Conservation (phyloP, 2,797 vertebrate species). For the Phataginus tetradactyla region DNA sequence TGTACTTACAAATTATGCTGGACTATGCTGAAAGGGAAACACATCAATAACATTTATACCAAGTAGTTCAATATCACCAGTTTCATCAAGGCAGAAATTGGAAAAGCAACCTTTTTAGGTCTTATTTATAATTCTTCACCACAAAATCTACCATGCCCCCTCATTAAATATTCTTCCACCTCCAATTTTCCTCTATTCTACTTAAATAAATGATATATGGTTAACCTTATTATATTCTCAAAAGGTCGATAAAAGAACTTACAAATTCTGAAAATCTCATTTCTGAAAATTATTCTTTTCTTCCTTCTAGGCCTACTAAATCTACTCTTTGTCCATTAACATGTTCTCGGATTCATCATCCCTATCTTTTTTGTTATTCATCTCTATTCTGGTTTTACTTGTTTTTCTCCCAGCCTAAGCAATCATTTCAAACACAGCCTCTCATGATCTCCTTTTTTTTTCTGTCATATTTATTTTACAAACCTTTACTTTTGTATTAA, state of each 20-base stretch:
- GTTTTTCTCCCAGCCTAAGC: neutral
- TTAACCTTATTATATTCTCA: neutral
- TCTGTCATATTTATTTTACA: neutral
- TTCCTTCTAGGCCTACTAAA: neutral
- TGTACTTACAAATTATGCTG: neutral
- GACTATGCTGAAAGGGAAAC: neutral
- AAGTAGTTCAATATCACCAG: neutral
- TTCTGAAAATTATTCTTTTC: constrained; percentile 25
- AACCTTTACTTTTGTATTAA: neutral
- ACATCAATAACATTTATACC: neutral
- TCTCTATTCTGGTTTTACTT: neutral
- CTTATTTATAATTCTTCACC: neutral
- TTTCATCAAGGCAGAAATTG: neutral
- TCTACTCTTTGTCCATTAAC: neutral
- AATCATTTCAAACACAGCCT: neutral
- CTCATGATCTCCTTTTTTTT: neutral
- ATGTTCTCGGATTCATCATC: neutral
- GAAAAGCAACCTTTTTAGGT: neutral
- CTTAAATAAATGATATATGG: neutral
- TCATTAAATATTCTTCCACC: neutral
- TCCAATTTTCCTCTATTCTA: neutral
- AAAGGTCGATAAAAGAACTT: constrained; percentile 9
- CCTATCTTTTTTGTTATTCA: neutral
- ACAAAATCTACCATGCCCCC: neutral
- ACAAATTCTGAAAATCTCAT: neutral